Evolutionary conservation across 30 jellyfish, hydroid and myxozoan species (phyloP).

Genomic region (Turritopsis dohrnii): DNA sequence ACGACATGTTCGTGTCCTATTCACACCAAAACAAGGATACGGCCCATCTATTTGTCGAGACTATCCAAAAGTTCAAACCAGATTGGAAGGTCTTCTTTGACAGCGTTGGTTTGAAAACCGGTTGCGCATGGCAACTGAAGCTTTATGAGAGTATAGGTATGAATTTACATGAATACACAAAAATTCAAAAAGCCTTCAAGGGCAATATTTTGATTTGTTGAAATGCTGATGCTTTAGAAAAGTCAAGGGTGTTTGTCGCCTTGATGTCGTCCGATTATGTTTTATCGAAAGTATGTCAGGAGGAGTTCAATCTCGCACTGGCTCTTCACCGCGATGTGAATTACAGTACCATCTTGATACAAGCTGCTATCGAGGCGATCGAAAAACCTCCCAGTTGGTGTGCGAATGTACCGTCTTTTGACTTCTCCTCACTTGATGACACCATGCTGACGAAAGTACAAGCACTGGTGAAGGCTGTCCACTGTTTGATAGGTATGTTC

Average conservation of each 20-base stretch:
- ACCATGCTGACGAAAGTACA: background rate
- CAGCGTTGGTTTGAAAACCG: constrained; percentile 64
- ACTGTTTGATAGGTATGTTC: background rate
- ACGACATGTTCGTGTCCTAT: constrained; percentile 75
- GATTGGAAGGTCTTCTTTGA: constrained; percentile 74
- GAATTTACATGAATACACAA: too few relatives aligned
- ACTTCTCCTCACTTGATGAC: background rate
- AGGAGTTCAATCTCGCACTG: constrained; percentile 77
- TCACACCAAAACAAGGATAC: constrained; percentile 53
- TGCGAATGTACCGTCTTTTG: constrained; percentile 34
- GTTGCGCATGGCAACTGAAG: constrained; percentile 75
- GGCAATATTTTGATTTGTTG: background rate
- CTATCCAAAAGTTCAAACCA: constrained; percentile 35
- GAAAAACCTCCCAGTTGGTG: constrained; percentile 72
- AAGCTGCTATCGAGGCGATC: constrained; percentile 41
- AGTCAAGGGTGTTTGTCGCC: constrained; percentile 52
- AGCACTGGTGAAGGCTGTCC: background rate
- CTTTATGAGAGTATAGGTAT: constrained; percentile 72
- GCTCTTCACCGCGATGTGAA: constrained; percentile 53
- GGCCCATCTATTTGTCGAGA: constrained; percentile 37
- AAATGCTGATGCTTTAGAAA: constrained; percentile 35
- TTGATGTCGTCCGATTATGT: constrained; percentile 60
- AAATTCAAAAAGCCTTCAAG: too few relatives aligned
- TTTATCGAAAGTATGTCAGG: constrained; percentile 80
- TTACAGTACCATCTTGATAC: constrained; percentile 46